Percentiles rank a stretch among this genome's conserved stretches.
phyloP scores from a whole-genome alignment of 2,888 invertebrate genomes.

The Drosophila putrida region DNA sequence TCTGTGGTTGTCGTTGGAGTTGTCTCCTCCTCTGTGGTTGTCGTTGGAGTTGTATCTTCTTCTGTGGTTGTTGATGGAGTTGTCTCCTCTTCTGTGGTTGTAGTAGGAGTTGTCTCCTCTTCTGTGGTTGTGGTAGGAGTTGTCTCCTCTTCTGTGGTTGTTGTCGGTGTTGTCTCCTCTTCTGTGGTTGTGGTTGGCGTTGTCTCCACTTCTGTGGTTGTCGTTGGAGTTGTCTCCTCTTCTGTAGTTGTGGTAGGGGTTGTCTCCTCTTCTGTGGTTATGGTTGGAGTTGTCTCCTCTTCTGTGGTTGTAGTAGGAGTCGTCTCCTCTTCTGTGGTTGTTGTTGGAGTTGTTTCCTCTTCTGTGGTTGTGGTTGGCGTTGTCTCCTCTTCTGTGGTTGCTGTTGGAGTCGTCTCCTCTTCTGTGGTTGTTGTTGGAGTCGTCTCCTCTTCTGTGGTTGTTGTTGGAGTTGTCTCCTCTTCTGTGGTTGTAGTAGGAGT shows the following conservation, averaged over 20 bases:
- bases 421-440: not conserved
- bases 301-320: not conserved
- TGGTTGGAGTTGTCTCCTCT: not conserved
- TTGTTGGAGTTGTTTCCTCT: not conserved
- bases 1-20: not conserved
- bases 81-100: not conserved
- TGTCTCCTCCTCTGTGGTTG: not conserved
- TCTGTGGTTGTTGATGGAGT: not conserved
- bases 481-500: not conserved
- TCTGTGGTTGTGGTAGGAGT: not conserved
- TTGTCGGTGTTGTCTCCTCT: not conserved
- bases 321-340: not conserved
- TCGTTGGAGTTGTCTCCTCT: not conserved
- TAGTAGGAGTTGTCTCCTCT: not conserved
- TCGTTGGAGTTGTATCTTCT: not conserved
- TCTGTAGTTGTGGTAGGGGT: not conserved
- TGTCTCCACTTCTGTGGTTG: not conserved
- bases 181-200: not conserved
- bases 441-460: slow-evolving; percentile 1
- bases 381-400: not conserved
- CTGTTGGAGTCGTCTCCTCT: not conserved
- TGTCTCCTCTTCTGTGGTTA: not conserved
- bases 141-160: not conserved
- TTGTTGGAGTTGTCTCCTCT: not conserved
- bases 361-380: not conserved